Evolutionary conservation across 2,113 vertebrate genomes (phyloP), one percentile per base, ranked within the genome.

Genomic region (Antechinus flavipes): DNA sequence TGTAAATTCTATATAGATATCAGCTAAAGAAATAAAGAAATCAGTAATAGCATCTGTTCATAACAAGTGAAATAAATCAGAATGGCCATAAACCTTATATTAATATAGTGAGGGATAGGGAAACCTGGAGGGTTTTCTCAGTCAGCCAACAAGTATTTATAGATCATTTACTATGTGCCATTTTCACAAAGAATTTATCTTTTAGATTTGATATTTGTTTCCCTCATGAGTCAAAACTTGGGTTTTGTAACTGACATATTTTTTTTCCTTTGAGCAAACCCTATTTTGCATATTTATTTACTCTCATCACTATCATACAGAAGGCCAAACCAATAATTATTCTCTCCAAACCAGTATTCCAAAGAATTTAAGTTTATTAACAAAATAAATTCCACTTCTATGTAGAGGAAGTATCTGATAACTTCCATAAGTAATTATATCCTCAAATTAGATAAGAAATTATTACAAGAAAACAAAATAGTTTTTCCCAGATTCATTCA

Each of bases 341-440:
- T 84, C 94, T 94, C 94, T 56, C 53, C 52, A 55, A 46, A 89
- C 55, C 24, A 93, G 46, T 19, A 95, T 35, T 1, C 96, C 50
- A 94, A 94, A 95, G 42, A 58, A 42, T 94, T 96, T 35, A 96
- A 84, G 30, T 68, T 96, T 90, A 76, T 47, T 54, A 96, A 95
- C 25, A n/a, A 76, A 97, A 58, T 27, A 11, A 42, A 68, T 23
- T 93, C 55, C 53, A 94, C 91, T 93, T 97, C 89, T 93, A 11
- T 50, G 22, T 92, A 91, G 53, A 90, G 93, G 9, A 94, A 49
- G 30, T 49, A 95, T 91, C 96, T 96, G 96, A 90, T 97, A 93
- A 97, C 54, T 90, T 93, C 50, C 24, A 42, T 94, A 46, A 10
- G 84, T 97, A 11, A 53, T 94, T 97, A 23, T 42, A 42, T 95